Conservation (phyloP, 1,140 invertebrate species). For the Pogonus chalceus region DNA sequence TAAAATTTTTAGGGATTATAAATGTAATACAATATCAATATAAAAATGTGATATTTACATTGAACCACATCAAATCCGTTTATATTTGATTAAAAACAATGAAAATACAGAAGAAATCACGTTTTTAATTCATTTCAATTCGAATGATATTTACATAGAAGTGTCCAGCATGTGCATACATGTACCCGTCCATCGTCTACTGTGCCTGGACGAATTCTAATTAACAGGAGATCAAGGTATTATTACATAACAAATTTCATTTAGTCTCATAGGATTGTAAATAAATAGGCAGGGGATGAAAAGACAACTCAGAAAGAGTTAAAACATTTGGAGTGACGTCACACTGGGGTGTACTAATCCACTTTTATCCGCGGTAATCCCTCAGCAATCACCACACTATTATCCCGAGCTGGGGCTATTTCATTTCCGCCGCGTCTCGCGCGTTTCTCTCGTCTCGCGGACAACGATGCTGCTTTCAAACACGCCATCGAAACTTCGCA, state of each 20-base stretch:
- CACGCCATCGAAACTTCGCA: neutral
- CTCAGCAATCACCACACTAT: slow-evolving; percentile 21
- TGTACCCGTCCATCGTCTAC: neutral
- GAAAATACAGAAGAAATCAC: no score
- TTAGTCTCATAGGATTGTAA: neutral
- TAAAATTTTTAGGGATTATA: no score
- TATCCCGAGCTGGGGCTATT: slow-evolving; percentile 13
- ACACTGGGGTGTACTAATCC: slow-evolving; percentile 16
- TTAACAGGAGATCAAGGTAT: slow-evolving; percentile 6
- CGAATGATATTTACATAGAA: no score
- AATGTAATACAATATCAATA: no score
- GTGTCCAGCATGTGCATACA: neutral
- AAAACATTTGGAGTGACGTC: slow-evolving; percentile 3
- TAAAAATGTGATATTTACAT: no score
- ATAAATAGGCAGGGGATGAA: neutral
- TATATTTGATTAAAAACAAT: no score
- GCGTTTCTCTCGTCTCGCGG: neutral
- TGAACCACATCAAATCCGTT: no score
- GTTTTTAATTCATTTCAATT: no score
- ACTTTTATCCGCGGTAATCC: slow-evolving; percentile 21
- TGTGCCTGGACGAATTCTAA: neutral
- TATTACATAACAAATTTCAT: slow-evolving; percentile 4
- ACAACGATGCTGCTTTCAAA: neutral
- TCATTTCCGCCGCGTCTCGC: slow-evolving; percentile 15
- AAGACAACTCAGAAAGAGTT: slow-evolving; percentile 1